Evolutionary conservation across 2,888 invertebrate genomes (phyloP).

Genomic region (Clusia tigrina): DNA sequence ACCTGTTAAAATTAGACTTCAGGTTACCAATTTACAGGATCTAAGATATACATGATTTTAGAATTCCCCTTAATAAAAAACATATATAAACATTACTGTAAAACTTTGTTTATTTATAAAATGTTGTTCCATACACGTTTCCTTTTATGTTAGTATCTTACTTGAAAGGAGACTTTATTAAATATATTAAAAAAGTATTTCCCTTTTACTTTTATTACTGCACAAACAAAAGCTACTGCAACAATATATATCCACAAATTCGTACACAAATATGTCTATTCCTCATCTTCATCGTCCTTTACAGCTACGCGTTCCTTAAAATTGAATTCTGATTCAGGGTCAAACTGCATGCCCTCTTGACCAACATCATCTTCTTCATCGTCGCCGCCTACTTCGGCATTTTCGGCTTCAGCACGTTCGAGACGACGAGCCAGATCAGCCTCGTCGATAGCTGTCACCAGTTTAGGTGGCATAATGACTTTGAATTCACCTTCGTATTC

Average conservation of each 20-base stretch:
- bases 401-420: conserved; percentile 92
- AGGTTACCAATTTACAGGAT: too few relatives aligned
- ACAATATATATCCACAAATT: conserved; percentile 1
- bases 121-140: conserved; percentile 22
- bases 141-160: conserved; percentile 5
- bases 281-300: conserved; percentile 43
- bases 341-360: conserved; percentile 65
- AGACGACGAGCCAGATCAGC: conserved; percentile 92
- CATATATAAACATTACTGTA: too few relatives aligned
- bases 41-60: too few relatives aligned
- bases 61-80: too few relatives aligned
- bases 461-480: conserved; percentile 96
- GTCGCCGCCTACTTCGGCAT: conserved; percentile 92
- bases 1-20: too few relatives aligned
- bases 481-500: conserved; percentile 90
- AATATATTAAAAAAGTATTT: conserved; percentile 7
- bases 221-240: not conserved
- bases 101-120: conserved; percentile 11
- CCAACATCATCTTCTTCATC: conserved; percentile 82
- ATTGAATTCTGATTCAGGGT: conserved; percentile 60
- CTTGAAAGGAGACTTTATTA: too few relatives aligned
- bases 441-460: conserved; percentile 98
- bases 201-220: conserved; percentile 7
- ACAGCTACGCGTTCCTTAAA: conserved; percentile 50
- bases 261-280: conserved; percentile 24